Evolutionary conservation across 2,888 invertebrate genomes (phyloP), one percentile per base, ranked within the genome.

Genomic region (Lordiphosa andalusiaca): DNA sequence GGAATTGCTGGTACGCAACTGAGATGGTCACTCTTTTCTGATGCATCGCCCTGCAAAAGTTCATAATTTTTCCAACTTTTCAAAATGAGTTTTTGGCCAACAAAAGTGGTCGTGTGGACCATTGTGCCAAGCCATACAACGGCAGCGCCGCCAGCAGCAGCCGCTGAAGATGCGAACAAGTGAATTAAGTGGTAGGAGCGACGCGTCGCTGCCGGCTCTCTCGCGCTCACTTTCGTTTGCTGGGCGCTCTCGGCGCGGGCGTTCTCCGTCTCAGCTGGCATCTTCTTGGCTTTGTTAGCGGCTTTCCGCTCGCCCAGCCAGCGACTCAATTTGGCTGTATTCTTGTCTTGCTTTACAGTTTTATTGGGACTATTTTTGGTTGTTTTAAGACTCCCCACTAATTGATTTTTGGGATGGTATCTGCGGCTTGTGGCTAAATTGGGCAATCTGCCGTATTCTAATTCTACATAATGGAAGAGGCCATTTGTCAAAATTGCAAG

Each of bases 131-230:
- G 23, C n/a, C 30, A 52, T 36, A 47, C 60, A 37, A 41, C 54
- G 35, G 39, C 35, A 37, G 16, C 39, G 25, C 46, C 47, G 16
- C 52, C 46, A 30, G 49, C 42, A 46, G 62, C 48, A 41, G 53
- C 35, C 16, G 25, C 41, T 39, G 39, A 71, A 81, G 82, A 75
- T 73, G 73, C 71, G 68, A 81, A 74, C 71, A 81, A 81, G 78
- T 74, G 74, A 74, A 72, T 67, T 51, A 67, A 63, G 70, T 72
- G 36, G 37, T 16, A 47, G 41, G 19, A 53, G 39, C 41, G 39
- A 48, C 54, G 38, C 33, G 21, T 35, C 16, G 30, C 40, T 33
- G 50, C 46, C 46, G 41, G 16, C 23, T 35, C 57, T 51, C 47
- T 63, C 50, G 33, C 50, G 64, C 72, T 76, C 68, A 76, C 69